Base-by-base conservation (phyloP, 2,797 vertebrate genomes). In the Hydrophis major region DNA sequence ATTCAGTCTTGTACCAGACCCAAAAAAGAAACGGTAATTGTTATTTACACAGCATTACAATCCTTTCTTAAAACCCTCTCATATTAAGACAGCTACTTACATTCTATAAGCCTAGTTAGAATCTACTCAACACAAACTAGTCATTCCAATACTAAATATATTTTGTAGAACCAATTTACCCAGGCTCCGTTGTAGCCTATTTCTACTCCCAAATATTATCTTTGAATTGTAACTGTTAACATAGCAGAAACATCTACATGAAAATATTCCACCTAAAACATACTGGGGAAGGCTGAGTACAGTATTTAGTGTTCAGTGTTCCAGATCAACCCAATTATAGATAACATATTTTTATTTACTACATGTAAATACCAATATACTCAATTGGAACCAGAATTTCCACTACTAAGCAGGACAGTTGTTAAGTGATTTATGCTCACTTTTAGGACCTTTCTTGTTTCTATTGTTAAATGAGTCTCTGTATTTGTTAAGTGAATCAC, bases 1-100 rank as follows among this genome's bases (percentile, higher is more conserved):
- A 22, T 90, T 92, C 59, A 96, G 61, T 32, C 47, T 92, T 88
- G 95, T 97, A 93, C 95, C 96, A 74, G 94, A 61, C 78, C 95
- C 96, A 89, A 96, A 95, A 37, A 3, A 53, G 10, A 95, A 2
- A 87, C 89, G 94, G 56, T 90, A 92, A 92, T 87, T 14, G 14
- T 83, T 8, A 94, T 50, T 93, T 86, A 18, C 96, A 96, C 96
- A 96, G 95, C 95, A 93, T n/a, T 53, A 86, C 10, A 8, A 22
- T 14, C 90, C 88, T 10, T 6, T 92, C 94, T 94, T 93, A 28
- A 96, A 97, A 97, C 10, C 7, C 28, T 22, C 18, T 78, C 74
- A 42, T 78, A 22, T 42, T 22, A 22, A 78, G 18, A 22, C 37
- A 78, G 32, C 32, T 37, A 37, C 14, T 74, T 18, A 20, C 18